Base-by-base conservation (phyloP, 35 echinoderm and acorn worm genomes). In the Holothuria glaberrima region DNA sequence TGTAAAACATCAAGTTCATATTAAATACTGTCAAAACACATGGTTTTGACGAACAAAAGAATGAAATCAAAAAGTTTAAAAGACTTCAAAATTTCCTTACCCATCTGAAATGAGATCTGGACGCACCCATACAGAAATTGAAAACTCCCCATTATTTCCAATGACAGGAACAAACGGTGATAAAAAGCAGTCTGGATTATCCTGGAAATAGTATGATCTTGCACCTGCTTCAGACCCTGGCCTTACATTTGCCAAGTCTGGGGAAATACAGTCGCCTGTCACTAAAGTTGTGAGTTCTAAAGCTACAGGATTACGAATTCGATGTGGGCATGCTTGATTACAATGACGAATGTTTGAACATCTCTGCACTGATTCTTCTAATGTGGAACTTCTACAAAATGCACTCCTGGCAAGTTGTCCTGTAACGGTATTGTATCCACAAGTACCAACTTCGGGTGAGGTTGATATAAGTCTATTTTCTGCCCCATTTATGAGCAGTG, bases 301-400 rank as follows among this genome's bases (percentile, higher is more conserved):
- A 75, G 92, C 64, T 59, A 59, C 59, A 60, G 93, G 97, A 3
- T 54, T 54, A 38, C 56, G 81, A 86, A 91, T 99, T 86, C 97
- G 92, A 34, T 91, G 89, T 38, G 93, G 93, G 58, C 97, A 95
- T 22, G 33, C 70, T 79, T 99, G 97, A 9, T 62, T 89, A 75
- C 97, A 99, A 54, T 87, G 70, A 36, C 86, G 62, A 90, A 70
- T 16, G 48, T 20, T 74, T 20, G 75, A 45, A 48, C 93, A 98
- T 22, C 27, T 30, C 21, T 87, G 60, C 1, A 94, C 82, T 28
- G 97, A 99, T 22, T 83, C 52, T 80, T 34, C 28, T 71, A 92
- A 52, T 54, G 91, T 82, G 26, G 97, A 93, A 80, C 97, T 99
- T 33, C 97, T 88, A 60, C 97, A 99, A 73, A 93, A 99, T 26